These are phyloP conservation scores for Epizoanthus rinbou DNA, from an alignment of 92 coral and sea anemone genomes.

Conservation along the genomic window DNA sequence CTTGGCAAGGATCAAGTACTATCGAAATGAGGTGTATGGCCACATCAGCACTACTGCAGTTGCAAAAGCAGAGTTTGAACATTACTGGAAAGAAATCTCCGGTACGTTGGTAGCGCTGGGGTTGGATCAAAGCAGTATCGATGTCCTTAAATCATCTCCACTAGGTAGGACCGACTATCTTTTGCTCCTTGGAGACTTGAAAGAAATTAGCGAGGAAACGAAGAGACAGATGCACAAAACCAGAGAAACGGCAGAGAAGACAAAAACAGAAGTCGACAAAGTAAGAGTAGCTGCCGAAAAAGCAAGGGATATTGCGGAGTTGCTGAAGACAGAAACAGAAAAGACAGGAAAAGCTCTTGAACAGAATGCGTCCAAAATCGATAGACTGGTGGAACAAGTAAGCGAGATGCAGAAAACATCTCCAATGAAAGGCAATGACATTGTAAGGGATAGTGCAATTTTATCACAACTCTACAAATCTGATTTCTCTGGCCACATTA, in stretches of 20 bases:
- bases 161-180: slow-evolving; percentile 23
- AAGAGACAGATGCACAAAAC: slow-evolving; percentile 19
- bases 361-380: slow-evolving; percentile 16
- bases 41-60: slow-evolving; percentile 25
- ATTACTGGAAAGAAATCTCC: slow-evolving; percentile 39
- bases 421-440: not conserved
- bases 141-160: slow-evolving; percentile 29
- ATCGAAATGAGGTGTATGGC: slow-evolving; percentile 32
- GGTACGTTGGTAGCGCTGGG: slow-evolving; percentile 17
- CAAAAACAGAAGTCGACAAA: slow-evolving; percentile 21
- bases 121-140: slow-evolving; percentile 29
- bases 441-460: not conserved
- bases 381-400: slow-evolving; percentile 23
- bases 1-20: slow-evolving; percentile 45
- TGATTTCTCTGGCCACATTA: slow-evolving; percentile 16
- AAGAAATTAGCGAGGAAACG: slow-evolving; percentile 20
- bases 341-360: not conserved
- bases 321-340: slow-evolving; percentile 2
- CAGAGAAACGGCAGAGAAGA: slow-evolving; percentile 17
- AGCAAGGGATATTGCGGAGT: slow-evolving; percentile 8
- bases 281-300: slow-evolving; percentile 14
- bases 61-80: slow-evolving; percentile 17
- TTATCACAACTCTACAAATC: slow-evolving; percentile 13
- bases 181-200: slow-evolving; percentile 17
- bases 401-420: slow-evolving; percentile 29